Evolutionary conservation across 1,140 invertebrate species (phyloP).

Genomic region (Caenorhabditis briggsae): DNA sequence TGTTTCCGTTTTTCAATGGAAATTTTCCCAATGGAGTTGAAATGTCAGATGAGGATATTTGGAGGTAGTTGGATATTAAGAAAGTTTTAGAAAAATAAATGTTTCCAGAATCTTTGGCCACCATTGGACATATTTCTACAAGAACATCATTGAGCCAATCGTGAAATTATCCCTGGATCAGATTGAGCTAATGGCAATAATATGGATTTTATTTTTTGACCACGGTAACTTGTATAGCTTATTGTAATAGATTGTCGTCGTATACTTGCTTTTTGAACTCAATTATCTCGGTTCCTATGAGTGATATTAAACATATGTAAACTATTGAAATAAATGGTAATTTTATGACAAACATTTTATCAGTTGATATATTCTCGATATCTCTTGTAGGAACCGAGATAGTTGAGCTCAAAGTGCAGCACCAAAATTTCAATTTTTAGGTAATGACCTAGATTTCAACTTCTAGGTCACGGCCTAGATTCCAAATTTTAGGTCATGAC

Average conservation of each 20-base stretch:
- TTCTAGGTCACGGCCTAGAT: not conserved
- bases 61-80: not conserved
- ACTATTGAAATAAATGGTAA: no score
- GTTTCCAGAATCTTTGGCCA: constrained; percentile 4
- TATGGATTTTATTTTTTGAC: constrained; percentile 25
- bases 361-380: no score
- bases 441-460: not conserved
- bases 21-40: not conserved
- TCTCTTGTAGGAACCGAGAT: no score
- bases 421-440: no score
- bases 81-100: not conserved
- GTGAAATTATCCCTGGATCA: not conserved
- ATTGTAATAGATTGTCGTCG: no score
- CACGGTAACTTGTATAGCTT: no score
- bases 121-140: not conserved
- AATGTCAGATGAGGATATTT: not conserved
- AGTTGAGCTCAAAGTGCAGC: no score
- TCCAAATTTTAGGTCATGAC: no score
- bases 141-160: not conserved
- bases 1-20: not conserved
- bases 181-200: not conserved
- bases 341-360: no score
- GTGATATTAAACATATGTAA: no score
- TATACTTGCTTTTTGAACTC: no score
- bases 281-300: no score